These are phyloP conservation scores for Callimorpha dominula DNA, from an alignment of 2,888 invertebrate species.

Conservation along the genomic window DNA sequence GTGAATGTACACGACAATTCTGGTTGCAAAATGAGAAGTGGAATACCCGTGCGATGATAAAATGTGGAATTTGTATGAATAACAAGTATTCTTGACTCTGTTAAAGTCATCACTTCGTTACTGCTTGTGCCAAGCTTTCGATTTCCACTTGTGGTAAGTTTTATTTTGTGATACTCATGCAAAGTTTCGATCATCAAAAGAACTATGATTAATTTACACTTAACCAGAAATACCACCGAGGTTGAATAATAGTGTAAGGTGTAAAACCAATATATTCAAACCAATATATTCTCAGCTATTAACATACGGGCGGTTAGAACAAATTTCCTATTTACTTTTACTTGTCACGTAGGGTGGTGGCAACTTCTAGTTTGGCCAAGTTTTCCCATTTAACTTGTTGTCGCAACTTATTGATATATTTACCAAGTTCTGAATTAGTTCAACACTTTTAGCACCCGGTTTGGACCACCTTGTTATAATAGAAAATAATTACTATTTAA, in stretches of 20 bases:
- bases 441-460: constrained; percentile 49
- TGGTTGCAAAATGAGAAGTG: background rate
- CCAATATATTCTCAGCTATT: constrained; percentile 12
- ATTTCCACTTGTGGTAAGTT: no score
- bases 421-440: constrained; percentile 64
- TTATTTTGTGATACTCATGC: no score
- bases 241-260: background rate
- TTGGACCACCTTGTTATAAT: constrained; percentile 21
- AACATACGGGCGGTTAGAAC: constrained; percentile 22
- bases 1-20: no score
- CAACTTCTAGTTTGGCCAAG: constrained; percentile 61
- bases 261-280: background rate
- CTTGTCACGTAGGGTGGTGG: constrained; percentile 56
- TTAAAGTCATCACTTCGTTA: no score
- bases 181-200: no score
- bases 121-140: no score
- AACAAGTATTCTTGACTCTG: background rate
- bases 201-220: no score
- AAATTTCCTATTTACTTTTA: constrained; percentile 55
- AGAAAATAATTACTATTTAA: constrained; percentile 2
- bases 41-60: background rate
- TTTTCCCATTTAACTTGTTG: constrained; percentile 74
- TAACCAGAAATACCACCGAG: no score
- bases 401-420: constrained; percentile 74
- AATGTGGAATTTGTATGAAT: background rate